phyloP scores from a whole-genome alignment of 2,797 vertebrate species.

The Lepus townsendii region DNA sequence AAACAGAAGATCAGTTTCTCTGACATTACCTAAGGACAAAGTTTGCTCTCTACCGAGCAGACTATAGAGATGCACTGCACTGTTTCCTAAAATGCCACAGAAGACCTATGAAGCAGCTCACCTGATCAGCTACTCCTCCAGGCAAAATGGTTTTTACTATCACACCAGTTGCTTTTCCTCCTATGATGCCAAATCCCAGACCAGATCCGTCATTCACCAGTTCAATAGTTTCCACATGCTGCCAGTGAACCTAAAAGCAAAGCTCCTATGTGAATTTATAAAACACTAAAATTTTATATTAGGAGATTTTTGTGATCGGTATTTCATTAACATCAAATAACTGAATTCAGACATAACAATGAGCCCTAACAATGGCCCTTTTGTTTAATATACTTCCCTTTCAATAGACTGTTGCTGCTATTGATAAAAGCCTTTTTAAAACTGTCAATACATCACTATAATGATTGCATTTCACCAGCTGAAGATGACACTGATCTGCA shows the following conservation, averaged over 20 bases:
- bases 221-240: slow-evolving; percentile 97
- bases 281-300: slow-evolving; percentile 27
- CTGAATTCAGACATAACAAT: background rate
- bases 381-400: slow-evolving; percentile 6
- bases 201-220: slow-evolving; percentile 98
- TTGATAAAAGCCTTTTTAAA: background rate
- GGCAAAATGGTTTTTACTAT: slow-evolving; percentile 99
- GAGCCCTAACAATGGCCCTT: slow-evolving; percentile 9
- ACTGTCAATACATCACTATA: background rate
- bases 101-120: slow-evolving; percentile 79
- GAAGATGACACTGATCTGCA: background rate
- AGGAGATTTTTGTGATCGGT: background rate
- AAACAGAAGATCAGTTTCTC: background rate
- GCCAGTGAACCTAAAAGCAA: slow-evolving; percentile 92
- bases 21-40: background rate
- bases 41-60: background rate
- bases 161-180: slow-evolving; percentile 97
- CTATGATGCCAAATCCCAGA: slow-evolving; percentile 98
- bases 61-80: background rate
- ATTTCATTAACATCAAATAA: slow-evolving; percentile 29
- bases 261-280: slow-evolving; percentile 12
- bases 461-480: background rate
- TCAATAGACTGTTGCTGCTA: background rate
- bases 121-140: slow-evolving; percentile 98
- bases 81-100: background rate